Evolutionary conservation across 2,888 invertebrate species (phyloP).

Genomic region (Hirtodrosophila alboralis): DNA sequence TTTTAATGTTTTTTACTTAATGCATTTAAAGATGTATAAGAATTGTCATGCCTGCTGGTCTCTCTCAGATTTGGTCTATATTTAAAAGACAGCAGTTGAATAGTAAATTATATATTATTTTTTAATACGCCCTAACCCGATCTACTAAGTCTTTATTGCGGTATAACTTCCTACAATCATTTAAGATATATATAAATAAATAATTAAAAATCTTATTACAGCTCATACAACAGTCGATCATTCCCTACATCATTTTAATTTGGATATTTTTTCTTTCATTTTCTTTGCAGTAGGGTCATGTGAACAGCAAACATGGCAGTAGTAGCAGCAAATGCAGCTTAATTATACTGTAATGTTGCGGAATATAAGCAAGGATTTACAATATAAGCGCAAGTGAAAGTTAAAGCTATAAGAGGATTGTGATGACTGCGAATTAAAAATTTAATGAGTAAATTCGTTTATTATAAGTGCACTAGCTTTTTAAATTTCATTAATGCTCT

Average conservation of each 20-base stretch:
- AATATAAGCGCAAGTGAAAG: constrained; percentile 19
- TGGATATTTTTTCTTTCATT: neutral
- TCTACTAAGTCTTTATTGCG: too few relatives aligned
- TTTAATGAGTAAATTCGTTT: constrained; percentile 39
- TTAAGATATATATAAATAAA: too few relatives aligned
- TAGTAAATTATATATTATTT: too few relatives aligned
- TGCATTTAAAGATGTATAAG: too few relatives aligned
- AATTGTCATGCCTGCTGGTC: too few relatives aligned
- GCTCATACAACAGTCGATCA: neutral
- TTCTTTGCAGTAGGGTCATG: constrained; percentile 47
- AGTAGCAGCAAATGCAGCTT: constrained; percentile 42
- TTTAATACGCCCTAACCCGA: too few relatives aligned
- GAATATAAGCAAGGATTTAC: constrained; percentile 51
- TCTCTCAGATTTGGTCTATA: too few relatives aligned
- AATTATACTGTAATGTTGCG: constrained; percentile 58
- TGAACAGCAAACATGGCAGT: constrained; percentile 29
- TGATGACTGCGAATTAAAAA: constrained; percentile 9
- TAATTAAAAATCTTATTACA: neutral
- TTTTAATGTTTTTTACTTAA: too few relatives aligned
- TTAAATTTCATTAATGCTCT: neutral
- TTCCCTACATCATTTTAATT: neutral
- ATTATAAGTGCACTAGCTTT: constrained; percentile 15
- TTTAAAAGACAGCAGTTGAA: too few relatives aligned
- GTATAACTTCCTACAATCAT: too few relatives aligned
- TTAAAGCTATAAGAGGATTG: constrained; percentile 22